Evolutionary conservation across 2,888 invertebrate species (phyloP).

Genomic region (Timema podura): DNA sequence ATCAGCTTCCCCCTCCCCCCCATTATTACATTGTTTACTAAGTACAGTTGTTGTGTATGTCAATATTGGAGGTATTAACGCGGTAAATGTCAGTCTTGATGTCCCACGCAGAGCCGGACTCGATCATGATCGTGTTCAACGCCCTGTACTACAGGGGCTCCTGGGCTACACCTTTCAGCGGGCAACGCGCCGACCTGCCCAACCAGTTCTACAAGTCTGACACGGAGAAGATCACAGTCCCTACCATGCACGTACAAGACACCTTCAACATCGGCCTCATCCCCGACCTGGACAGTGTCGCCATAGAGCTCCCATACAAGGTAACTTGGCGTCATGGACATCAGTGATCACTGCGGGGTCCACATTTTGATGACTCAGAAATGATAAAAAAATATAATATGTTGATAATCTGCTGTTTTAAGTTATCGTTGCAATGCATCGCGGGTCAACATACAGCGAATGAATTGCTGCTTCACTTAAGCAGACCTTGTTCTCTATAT

Average conservation of each 20-base stretch:
- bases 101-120: constrained; percentile 15
- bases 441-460: no score
- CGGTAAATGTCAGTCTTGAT: no score
- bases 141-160: constrained; percentile 39
- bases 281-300: constrained; percentile 35
- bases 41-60: not conserved
- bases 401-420: no score
- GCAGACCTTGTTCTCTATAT: no score
- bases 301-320: constrained; percentile 38
- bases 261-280: constrained; percentile 35
- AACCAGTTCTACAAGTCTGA: constrained; percentile 32
- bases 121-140: constrained; percentile 39
- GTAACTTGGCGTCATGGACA: constrained; percentile 30
- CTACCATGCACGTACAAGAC: constrained; percentile 35
- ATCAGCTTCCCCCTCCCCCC: not conserved
- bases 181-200: constrained; percentile 22
- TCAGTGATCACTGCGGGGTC: no score
- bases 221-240: constrained; percentile 30
- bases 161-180: constrained; percentile 36
- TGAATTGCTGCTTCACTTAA: no score
- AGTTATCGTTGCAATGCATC: no score
- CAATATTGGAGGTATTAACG: no score
- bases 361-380: no score
- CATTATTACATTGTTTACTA: not conserved
- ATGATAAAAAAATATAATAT: no score